Base-by-base conservation (phyloP, 2,888 invertebrate species). In the Caenorhabditis panamensis region DNA sequence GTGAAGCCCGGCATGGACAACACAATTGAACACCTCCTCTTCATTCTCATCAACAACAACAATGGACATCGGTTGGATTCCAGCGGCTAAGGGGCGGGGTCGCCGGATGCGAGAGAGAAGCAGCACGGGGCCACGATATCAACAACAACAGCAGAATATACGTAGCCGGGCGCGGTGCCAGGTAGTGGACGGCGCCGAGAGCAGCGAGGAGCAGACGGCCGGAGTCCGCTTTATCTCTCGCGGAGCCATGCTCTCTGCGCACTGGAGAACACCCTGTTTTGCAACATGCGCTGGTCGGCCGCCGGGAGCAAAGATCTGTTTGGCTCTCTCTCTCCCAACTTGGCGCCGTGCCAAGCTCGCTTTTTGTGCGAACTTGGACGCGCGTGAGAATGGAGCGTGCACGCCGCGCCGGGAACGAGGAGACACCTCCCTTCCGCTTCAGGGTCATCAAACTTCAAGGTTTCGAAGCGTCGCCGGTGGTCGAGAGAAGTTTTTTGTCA, bases 371-470 rank as follows among this genome's bases (percentile, higher is more conserved):
- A 72, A 62, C 56, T 62, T 63, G 31, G 63, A 59, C 31, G 51
- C 36, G 59, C 54, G 67, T 47, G 47, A 66, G 37, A 53, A 16
- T 9, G 44, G 54, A 44, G 53, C 56, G 44, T 41, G 64, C 58
- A 36, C 59, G 53, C 49, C 13, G 64, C 64, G 26, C 64, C 64
- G 73, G 73, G 73, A 73, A 73, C 73, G 73, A 73, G 59, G 59
- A 64, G 73, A 73, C 73, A 73, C 73, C 66, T 72, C 72, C 63
- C 72, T 71, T 71, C 59, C 61, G 69, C 69, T 72, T 72, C 73
- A 73, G 73, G 64, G 73, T 73, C 73, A 73, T 73, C 73, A 73
- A 73, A 64, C 73, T 73, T 73, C 73, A 73, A 73, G 73, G 73
- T 73, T 73, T 73, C 47, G 36, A 26, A 41, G 41, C 41, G 56